Evolutionary conservation across 2,113 vertebrate species (phyloP), one percentile per base, ranked within the genome.

Genomic region (Seriola dumerili): DNA sequence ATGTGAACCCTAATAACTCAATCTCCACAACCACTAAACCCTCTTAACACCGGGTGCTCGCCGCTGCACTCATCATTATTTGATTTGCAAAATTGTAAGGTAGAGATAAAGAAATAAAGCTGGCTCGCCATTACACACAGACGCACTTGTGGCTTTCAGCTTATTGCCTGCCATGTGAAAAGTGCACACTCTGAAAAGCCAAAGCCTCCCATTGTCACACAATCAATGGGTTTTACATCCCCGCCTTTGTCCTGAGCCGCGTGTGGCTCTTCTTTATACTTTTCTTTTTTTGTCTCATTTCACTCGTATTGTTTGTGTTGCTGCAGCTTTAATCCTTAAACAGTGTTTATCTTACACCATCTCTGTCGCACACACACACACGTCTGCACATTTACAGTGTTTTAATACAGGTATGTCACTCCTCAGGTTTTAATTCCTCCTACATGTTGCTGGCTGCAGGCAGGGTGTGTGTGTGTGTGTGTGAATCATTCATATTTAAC

Each of bases 81-180:
- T 88, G 83, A 92, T 88, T 94, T 93, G 84, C 73, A 81, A 93
- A 91, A 94, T 92, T 89, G 87, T 85, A 90, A 90, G 91, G 89
- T 89, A 85, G 91, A 88, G 82, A 91, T 93, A 90, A 92, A 91
- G 87, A 89, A 89, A 86, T 86, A 78, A 90, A 91, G 88, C 89
- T 79, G 85, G 78, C 88, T 91, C 66, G 87, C 82, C 72, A 73
- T 87, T 83, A 78, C 88, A 85, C 77, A 74, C 84, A 85, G 73
- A 54, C 85, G 82, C 87, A 88, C 85, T 91, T 93, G 89, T 88
- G 93, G 90, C 91, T 90, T 85, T 59, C 66, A 89, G 86, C 72
- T 83, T 75, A 85, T 78, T 83, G 85, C 80, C 67, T 70, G 50
- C 63, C 74, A 80, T 80, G 88, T 85, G 80, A 79, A 85, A 61